A percentile compares a stretch with the other conserved stretches of the same genome.
phyloP scores from a whole-genome alignment of 1,140 invertebrate species.

The Propsilocerus akamusi region DNA sequence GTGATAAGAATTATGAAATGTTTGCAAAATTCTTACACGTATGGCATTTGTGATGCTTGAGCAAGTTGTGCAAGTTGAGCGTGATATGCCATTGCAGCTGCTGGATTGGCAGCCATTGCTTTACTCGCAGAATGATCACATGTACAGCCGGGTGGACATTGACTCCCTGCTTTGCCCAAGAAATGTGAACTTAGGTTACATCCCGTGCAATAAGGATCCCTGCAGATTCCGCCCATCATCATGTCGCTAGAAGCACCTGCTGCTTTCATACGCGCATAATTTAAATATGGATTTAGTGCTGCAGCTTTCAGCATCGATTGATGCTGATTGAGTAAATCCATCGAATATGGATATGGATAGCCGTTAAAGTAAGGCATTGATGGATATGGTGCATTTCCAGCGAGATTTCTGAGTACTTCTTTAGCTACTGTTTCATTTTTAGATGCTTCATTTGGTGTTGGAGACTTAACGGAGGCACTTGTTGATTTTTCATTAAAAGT shows the following conservation, averaged over 20 bases:
- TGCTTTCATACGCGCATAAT: slow-evolving; percentile 49
- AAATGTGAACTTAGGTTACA: slow-evolving; percentile 72
- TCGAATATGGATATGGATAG: slow-evolving; percentile 32
- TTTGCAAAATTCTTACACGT: neutral
- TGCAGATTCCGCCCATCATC: slow-evolving; percentile 50
- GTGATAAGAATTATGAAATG: too few species aligned
- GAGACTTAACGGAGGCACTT: neutral
- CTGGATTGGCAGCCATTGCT: slow-evolving; percentile 24
- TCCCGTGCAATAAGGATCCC: slow-evolving; percentile 81
- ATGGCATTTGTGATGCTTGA: slow-evolving; percentile 48
- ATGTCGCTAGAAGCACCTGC: slow-evolving; percentile 23
- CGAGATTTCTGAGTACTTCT: slow-evolving; percentile 30
- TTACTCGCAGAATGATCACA: slow-evolving; percentile 56
- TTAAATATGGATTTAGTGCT: slow-evolving; percentile 44
- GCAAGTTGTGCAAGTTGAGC: slow-evolving; percentile 53
- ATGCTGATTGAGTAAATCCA: slow-evolving; percentile 52
- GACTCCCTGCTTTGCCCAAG: slow-evolving; percentile 32
- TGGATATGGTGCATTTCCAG: slow-evolving; percentile 35
- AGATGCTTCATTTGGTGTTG: slow-evolving; percentile 14
- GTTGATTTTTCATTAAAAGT: slow-evolving; percentile 14
- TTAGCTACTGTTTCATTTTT: slow-evolving; percentile 7
- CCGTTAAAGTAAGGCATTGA: slow-evolving; percentile 38
- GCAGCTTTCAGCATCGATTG: slow-evolving; percentile 46
- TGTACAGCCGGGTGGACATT: slow-evolving; percentile 70
- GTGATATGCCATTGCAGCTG: slow-evolving; percentile 44